Base-by-base conservation (phyloP, 2,888 invertebrate species). In the Matsumyia berberina region DNA sequence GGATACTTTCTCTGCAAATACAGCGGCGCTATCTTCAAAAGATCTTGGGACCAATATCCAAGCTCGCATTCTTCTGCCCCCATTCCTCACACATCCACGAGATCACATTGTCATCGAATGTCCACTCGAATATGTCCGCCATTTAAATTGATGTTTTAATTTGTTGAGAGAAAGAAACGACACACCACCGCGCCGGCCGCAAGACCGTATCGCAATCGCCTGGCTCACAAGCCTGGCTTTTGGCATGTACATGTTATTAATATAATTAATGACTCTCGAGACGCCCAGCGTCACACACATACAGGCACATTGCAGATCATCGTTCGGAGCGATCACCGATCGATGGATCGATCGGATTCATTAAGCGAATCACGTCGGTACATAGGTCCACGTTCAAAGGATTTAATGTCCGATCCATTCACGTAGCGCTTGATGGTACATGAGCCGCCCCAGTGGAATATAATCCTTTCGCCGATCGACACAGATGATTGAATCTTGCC, bases 351-450 rank as follows among this genome's bases (percentile, higher is more conserved):
- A 85, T 85, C 76, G 85, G 70, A 80, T 85, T 85, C 85, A 85
- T 85, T 85, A 83, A 80, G 85, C 85, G 85, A 85, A 85, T 85
- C 85, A 85, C 80, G 85, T 80, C 85, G 85, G 79, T 79, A 73
- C 79, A 80, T 64, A 37, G 58, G 69, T 57, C 60, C 83, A 76
- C 58, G 85, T 76, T 85, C 74, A 80, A 80, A 76, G 80, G 85
- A 76, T 66, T 70, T 80, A 80, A 80, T 80, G 51, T 64, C 44
- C 64, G 57, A 57, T 69, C 62, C 39, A 19, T 76, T 64, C 66
- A 55, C 51, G 60, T 72, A 67, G 51, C 35, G 42, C 12, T 33
- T 33, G 58, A 33, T 66, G 76, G 77, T 55, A 15, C 17, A 73
- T 64, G 58, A 67, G 58, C 66, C 55, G 72, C 33, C 49, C 44